Evolutionary conservation across 2,888 invertebrate genomes (phyloP).

Genomic region (Bombyx huttoni): DNA sequence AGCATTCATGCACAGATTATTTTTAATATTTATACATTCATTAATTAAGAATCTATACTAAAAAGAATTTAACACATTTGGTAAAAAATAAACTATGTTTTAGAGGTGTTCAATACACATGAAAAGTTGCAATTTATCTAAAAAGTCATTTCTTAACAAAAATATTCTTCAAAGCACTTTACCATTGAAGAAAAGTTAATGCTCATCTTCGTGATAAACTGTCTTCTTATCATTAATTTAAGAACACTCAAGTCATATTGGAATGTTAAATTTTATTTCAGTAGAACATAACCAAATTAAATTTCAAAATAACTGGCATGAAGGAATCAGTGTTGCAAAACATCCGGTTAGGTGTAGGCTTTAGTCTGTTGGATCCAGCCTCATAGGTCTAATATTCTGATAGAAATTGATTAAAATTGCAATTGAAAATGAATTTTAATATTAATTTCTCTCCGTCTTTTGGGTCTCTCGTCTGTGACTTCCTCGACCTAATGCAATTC

Average conservation of each 20-base stretch:
- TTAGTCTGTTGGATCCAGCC: neutral
- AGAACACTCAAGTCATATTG: neutral
- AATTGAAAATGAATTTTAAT: neutral
- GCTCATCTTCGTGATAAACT: too few species aligned
- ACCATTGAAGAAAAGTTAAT: too few species aligned
- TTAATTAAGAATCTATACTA: neutral
- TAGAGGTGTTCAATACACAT: neutral
- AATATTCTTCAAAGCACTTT: too few species aligned
- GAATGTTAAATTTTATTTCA: neutral
- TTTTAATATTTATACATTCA: too few species aligned
- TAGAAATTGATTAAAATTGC: too few species aligned
- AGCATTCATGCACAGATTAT: too few species aligned
- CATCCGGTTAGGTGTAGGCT: neutral
- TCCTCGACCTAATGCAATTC: neutral
- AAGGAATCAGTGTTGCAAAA: neutral
- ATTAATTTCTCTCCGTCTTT: neutral
- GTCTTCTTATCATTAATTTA: neutral
- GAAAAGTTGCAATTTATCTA: neutral
- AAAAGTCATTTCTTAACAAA: too few species aligned
- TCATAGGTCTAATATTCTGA: neutral
- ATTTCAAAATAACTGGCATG: neutral
- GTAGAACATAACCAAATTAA: neutral
- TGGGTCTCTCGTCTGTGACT: neutral
- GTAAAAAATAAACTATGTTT: neutral
- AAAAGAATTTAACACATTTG: neutral